Evolutionary conservation across 2,888 invertebrate species (phyloP).

Genomic region (Labia minor): DNA sequence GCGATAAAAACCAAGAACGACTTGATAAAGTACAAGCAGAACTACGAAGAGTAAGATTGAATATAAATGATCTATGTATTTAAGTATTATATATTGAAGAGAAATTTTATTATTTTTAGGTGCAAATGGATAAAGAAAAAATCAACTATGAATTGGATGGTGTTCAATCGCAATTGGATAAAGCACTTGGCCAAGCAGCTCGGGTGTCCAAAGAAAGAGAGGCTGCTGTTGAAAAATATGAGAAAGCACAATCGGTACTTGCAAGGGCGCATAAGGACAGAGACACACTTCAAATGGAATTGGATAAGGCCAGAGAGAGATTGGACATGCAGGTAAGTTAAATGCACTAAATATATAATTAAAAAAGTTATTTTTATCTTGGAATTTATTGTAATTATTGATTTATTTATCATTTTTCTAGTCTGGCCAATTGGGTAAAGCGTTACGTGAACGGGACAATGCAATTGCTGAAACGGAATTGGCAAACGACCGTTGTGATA

Average conservation of each 20-base stretch:
- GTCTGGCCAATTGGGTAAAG: conserved; percentile 64
- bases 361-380: too few relatives aligned
- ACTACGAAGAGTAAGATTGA: conserved; percentile 60
- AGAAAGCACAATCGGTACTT: conserved; percentile 68
- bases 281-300: conserved; percentile 69
- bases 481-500: conserved; percentile 79
- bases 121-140: conserved; percentile 82
- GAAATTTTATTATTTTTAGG: conserved; percentile 28
- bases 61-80: conserved; percentile 19
- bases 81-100: conserved; percentile 17
- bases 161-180: conserved; percentile 81
- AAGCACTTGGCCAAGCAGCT: conserved; percentile 74
- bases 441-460: conserved; percentile 74
- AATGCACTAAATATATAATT: too few relatives aligned
- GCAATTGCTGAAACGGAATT: conserved; percentile 76
- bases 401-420: neutral
- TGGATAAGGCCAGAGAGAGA: conserved; percentile 69
- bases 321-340: conserved; percentile 60
- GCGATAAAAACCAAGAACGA: conserved; percentile 80
- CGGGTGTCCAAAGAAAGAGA: conserved; percentile 85
- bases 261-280: conserved; percentile 78
- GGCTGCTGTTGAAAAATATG: conserved; percentile 73
- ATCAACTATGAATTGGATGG: conserved; percentile 83
- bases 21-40: conserved; percentile 73
- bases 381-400: too few relatives aligned